A percentile compares a stretch with the other conserved stretches of the same genome.
These are phyloP conservation scores for Eublepharis macularius DNA, from an alignment of 2,113 vertebrate genomes.

Conservation along the genomic window DNA sequence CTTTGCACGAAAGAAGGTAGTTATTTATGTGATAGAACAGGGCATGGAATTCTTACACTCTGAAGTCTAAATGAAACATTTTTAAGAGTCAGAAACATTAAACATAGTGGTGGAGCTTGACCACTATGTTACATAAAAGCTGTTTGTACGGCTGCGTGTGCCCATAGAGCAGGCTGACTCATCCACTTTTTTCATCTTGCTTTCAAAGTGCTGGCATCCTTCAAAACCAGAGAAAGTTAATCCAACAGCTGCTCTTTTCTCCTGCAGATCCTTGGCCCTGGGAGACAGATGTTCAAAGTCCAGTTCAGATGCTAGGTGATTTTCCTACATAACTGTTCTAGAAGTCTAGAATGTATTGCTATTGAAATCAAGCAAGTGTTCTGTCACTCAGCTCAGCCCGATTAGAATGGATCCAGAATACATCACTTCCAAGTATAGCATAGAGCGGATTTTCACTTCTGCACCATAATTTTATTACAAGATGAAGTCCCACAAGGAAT, in stretches of 20 bases:
- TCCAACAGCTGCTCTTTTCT: slow-evolving; percentile 23
- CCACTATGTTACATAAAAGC: background rate
- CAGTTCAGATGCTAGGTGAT: background rate
- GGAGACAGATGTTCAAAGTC: background rate
- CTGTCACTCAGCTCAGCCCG: background rate
- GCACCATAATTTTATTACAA: background rate
- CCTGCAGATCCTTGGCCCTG: background rate
- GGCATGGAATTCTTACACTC: background rate
- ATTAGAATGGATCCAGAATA: background rate
- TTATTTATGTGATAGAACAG: background rate
- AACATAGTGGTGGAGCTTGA: background rate
- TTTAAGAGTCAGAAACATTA: background rate
- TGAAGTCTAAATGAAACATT: background rate
- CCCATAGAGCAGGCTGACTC: slow-evolving; percentile 14
- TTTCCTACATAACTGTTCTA: background rate
- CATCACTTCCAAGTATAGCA: background rate
- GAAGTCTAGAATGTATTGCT: background rate
- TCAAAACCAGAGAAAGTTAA: slow-evolving; percentile 29
- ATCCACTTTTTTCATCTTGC: slow-evolving; percentile 46
- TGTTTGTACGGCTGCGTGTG: background rate
- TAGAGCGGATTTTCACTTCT: background rate
- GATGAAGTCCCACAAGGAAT: too few relatives aligned
- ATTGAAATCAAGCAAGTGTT: background rate
- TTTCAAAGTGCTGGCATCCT: slow-evolving; percentile 18
- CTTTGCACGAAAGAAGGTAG: slow-evolving; percentile 3